Conservation (phyloP, 2,797 vertebrate genomes). For the Picus viridis region DNA sequence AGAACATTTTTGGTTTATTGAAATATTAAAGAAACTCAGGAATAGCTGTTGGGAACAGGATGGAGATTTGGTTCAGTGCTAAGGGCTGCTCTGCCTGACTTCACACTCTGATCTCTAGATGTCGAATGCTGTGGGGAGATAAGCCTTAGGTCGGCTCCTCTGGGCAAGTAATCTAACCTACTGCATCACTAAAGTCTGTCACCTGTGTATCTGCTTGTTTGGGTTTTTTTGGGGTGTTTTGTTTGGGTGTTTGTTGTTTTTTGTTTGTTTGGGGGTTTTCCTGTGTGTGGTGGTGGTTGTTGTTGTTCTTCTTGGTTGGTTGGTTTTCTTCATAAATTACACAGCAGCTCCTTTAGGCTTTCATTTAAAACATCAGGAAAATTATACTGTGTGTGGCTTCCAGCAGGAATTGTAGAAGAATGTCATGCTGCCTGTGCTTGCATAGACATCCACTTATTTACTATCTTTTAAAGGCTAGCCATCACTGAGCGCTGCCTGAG, state of each 20-base stretch:
- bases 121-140: accelerated
- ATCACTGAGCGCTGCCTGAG: not conserved
- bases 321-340: not conserved
- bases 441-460: not conserved
- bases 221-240: accelerated
- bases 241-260: no score
- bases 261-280: no score
- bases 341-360: not conserved
- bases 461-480: not conserved
- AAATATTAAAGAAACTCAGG: not conserved
- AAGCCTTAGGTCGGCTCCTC: not conserved
- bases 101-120: not conserved
- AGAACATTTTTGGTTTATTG: slow-evolving; percentile 31
- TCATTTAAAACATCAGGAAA: not conserved
- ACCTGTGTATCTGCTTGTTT: not conserved
- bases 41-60: not conserved
- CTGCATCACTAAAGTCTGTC: not conserved
- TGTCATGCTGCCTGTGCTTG: not conserved
- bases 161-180: slow-evolving; percentile 18
- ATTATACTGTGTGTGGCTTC: not conserved
- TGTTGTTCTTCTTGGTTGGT: no score
- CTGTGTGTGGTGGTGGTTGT: no score
- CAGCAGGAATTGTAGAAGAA: not conserved
- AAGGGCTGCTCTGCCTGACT: not conserved
- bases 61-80: not conserved